Evolutionary conservation across 2,888 invertebrate species (phyloP).

Genomic region (Stenodera caucasica): DNA sequence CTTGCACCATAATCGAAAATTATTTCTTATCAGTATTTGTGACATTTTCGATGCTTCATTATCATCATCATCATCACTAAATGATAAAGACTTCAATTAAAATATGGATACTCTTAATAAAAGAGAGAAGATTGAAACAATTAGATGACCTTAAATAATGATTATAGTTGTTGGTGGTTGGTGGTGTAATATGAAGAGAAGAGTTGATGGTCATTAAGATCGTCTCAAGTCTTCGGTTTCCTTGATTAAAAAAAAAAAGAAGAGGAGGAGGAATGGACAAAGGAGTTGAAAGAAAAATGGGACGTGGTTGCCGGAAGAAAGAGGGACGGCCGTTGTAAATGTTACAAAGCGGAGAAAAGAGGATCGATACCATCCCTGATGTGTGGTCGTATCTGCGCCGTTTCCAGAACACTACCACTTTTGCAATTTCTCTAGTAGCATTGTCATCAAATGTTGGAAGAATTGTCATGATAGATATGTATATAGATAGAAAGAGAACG

Average conservation of each 20-base stretch:
- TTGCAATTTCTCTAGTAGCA: background rate
- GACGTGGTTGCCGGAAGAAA: conserved; percentile 8
- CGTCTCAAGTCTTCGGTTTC: conserved; percentile 25
- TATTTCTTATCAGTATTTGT: conserved; percentile 5
- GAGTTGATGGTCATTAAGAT: conserved; percentile 32
- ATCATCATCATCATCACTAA: background rate
- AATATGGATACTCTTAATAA: background rate
- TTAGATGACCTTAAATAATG: background rate
- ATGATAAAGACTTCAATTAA: background rate
- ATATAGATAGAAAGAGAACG: too few relatives aligned
- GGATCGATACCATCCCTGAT: conserved; percentile 30
- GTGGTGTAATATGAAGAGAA: conserved; percentile 24
- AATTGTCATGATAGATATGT: background rate
- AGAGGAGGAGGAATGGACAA: conserved; percentile 31
- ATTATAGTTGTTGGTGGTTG: background rate
- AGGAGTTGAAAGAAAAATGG: conserved; percentile 28
- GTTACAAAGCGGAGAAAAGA: conserved; percentile 28
- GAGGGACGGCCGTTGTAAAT: conserved; percentile 26
- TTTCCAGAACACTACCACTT: conserved; percentile 6
- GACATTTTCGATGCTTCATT: conserved; percentile 8
- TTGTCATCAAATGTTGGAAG: conserved; percentile 7
- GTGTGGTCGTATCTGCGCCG: conserved; percentile 30
- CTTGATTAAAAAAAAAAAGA: conserved; percentile 34
- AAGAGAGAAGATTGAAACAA: conserved; percentile 7
- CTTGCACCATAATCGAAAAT: conserved; percentile 11